phyloP scores from a whole-genome alignment of 2,113 vertebrate genomes.

The Lepus timidus region DNA sequence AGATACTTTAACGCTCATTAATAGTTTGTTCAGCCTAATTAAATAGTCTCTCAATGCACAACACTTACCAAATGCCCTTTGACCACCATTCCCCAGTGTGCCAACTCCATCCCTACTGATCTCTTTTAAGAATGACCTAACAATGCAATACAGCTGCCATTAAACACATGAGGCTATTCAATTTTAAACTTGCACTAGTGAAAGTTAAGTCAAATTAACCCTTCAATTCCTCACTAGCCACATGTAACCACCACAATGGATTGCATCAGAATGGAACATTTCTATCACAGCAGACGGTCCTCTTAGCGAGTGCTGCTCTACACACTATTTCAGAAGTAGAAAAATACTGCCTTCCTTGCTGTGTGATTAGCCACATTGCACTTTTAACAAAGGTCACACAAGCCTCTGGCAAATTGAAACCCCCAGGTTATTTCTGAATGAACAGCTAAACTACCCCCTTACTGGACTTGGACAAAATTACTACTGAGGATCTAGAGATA shows the following conservation, averaged over 20 bases:
- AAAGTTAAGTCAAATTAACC: not conserved
- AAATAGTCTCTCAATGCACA: not conserved
- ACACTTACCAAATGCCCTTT: not conserved
- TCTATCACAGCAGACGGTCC: not conserved
- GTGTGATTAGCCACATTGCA: not conserved
- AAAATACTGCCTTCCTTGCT: not conserved
- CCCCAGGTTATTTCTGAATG: not conserved
- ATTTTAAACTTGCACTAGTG: not conserved
- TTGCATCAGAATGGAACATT: not conserved
- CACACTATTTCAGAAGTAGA: not conserved
- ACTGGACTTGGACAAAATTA: not conserved
- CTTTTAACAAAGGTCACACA: not conserved
- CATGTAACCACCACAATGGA: not conserved
- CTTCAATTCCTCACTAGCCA: not conserved
- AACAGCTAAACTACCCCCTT: not conserved
- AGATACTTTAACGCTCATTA: not conserved
- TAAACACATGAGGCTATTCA: not conserved
- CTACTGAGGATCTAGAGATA: not conserved
- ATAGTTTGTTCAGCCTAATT: not conserved
- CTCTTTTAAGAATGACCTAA: not conserved
- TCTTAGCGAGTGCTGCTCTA: not conserved
- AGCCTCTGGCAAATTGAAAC: not conserved
- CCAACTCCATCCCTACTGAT: not conserved
- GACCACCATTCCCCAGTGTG: not conserved
- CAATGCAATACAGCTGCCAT: not conserved